phyloP scores from a whole-genome alignment of 2,797 vertebrate genomes.

The Leptoclinus maculatus region DNA sequence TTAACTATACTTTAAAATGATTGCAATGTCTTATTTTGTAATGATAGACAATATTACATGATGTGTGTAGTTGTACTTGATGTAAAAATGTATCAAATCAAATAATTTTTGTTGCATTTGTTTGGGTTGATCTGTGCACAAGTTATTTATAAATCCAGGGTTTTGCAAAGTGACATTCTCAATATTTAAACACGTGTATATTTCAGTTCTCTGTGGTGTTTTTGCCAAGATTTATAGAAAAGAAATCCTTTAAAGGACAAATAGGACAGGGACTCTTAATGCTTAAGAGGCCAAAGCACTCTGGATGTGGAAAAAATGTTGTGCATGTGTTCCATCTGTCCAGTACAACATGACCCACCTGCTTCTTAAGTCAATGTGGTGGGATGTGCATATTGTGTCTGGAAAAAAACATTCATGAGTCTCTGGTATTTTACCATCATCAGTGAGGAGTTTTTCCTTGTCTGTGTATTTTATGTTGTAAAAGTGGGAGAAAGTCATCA shows the following conservation, averaged over 20 bases:
- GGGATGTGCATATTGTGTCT: slow-evolving; percentile 18
- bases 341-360: not conserved
- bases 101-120: slow-evolving; percentile 43
- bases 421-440: slow-evolving; percentile 28
- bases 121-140: slow-evolving; percentile 22
- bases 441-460: slow-evolving; percentile 12
- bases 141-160: slow-evolving; percentile 27
- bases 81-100: slow-evolving; percentile 26
- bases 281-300: slow-evolving; percentile 19
- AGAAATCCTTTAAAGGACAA: not conserved
- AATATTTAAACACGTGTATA: slow-evolving; percentile 12
- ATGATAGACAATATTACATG: slow-evolving; percentile 37
- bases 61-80: slow-evolving; percentile 32
- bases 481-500: slow-evolving; percentile 17
- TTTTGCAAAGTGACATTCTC: slow-evolving; percentile 11
- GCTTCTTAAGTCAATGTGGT: not conserved
- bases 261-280: not conserved
- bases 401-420: slow-evolving; percentile 27
- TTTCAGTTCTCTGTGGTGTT: not conserved
- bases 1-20: slow-evolving; percentile 20
- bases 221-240: slow-evolving; percentile 9
- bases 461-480: slow-evolving; percentile 26
- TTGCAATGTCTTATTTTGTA: slow-evolving; percentile 45
- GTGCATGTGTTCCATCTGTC: slow-evolving; percentile 8
- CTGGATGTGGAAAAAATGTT: slow-evolving; percentile 30